These are phyloP conservation scores for Drosophila prosaltans DNA, from an alignment of 1,140 invertebrate species.

Conservation along the genomic window DNA sequence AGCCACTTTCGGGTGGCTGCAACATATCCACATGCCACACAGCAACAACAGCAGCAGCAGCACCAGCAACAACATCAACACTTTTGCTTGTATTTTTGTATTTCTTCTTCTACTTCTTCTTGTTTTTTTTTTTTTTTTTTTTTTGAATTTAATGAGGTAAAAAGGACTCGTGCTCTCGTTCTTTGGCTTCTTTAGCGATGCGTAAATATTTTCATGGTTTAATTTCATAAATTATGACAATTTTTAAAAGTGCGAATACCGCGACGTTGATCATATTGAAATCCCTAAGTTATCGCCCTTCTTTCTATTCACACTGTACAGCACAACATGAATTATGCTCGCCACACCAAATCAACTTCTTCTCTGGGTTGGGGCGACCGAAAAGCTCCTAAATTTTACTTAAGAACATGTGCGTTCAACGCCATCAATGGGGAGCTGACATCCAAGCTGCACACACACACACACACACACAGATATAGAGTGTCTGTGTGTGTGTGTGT, in stretches of 20 bases:
- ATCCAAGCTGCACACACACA: constrained; percentile 18
- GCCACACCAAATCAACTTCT: constrained; percentile 78
- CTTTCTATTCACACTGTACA: constrained; percentile 27
- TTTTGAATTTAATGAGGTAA: constrained; percentile 60
- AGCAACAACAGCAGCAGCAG: constrained; percentile 32
- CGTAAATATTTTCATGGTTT: constrained; percentile 81
- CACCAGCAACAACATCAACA: constrained; percentile 38
- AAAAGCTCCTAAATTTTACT: constrained; percentile 83
- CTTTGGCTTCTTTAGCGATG: constrained; percentile 34
- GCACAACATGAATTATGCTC: constrained; percentile 74
- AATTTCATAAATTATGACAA: constrained; percentile 79
- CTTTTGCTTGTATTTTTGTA: constrained; percentile 43
- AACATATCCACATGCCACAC: constrained; percentile 57
- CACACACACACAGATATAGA: too few species aligned
- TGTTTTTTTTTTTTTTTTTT: constrained; percentile 1
- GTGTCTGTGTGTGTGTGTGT: not conserved
- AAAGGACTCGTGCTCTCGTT: constrained; percentile 34
- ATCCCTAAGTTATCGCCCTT: constrained; percentile 80
- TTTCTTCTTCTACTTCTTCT: constrained; percentile 6
- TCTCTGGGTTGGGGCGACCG: constrained; percentile 52
- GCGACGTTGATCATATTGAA: constrained; percentile 76
- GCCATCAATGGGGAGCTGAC: constrained; percentile 72
- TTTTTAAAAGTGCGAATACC: constrained; percentile 44
- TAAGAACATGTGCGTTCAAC: constrained; percentile 75
- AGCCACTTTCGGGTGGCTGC: constrained; percentile 82